Base-by-base conservation (phyloP, 53 echinoderm and acorn worm genomes). In the Patiria pectinifera region DNA sequence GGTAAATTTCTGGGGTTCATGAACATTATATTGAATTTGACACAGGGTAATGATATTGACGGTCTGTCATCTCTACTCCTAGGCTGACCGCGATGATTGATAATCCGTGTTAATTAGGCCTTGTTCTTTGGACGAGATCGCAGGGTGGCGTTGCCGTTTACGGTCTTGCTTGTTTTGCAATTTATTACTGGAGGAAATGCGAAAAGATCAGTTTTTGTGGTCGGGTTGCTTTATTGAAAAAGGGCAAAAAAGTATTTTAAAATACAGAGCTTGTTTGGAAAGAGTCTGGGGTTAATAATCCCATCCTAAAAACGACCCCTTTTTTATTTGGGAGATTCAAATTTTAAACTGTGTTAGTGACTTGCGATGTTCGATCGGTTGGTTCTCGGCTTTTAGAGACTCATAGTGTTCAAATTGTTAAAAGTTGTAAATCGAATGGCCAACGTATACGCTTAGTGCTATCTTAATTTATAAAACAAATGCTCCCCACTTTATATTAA, bases 1-100 rank as follows among this genome's bases (percentile, higher is more conserved):
- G 71, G 74, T 48, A 86, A 86, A 86, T 86, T 48, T 46, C 22
- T 53, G 21, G 21, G 70, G 12, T 71, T 18, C 46, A 53, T 15
- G 58, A 86, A 69, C 47, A 71, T 44, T 45, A 44, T 45, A 45
- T 35, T 85, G 60, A 47, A 71, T 72, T 71, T 48, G 71, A 71
- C 71, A 23, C 86, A 44, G 60, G 85, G 45, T 86, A 74, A 86
- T 86, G 47, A 74, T 71, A 46, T 74, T 59, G 86, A 63, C 10
- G 24, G 24, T 26, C 13, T 66, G 66, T 66, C 85, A 43, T 26
- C 43, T 60, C 16, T 69, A 44, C 44, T 26, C 19, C 59, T 23
- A 44, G 60, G 45, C 69, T 44, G 79, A 79, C 26, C 26, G 48
- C 48, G 25, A 69, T 85, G 85, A 85, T 85, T 85, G 69, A 85